phyloP scores from a whole-genome alignment of 2,113 vertebrate genomes.

The Labrus mixtus region DNA sequence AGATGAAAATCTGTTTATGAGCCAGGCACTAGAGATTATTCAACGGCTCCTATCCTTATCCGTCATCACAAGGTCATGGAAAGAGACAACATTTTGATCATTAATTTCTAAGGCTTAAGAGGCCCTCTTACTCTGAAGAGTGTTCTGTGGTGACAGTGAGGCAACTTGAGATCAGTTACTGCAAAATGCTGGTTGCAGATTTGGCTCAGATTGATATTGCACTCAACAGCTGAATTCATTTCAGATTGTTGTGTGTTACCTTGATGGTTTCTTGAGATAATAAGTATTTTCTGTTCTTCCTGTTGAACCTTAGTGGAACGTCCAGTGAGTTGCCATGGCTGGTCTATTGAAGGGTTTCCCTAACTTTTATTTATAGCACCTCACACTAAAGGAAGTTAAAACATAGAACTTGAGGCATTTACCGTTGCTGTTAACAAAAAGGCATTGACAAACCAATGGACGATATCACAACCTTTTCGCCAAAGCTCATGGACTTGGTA shows the following conservation, averaged over 20 bases:
- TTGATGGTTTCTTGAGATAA: not conserved
- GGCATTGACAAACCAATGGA: no score
- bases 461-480: no score
- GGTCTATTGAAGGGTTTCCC: not conserved
- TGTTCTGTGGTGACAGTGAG: slow-evolving; percentile 2
- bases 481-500: no score
- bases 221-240: slow-evolving; percentile 2
- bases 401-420: no score
- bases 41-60: not conserved
- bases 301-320: not conserved
- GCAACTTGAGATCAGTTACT: slow-evolving; percentile 10
- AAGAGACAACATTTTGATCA: not conserved
- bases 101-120: not conserved
- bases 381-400: not conserved
- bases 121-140: not conserved
- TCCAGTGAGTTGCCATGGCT: not conserved
- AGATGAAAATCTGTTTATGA: slow-evolving; percentile 3
- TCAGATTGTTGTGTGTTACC: not conserved
- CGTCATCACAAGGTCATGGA: not conserved
- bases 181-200: slow-evolving; percentile 16
- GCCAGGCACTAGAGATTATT: not conserved
- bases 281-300: slow-evolving; percentile 12
- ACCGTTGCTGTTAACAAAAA: no score
- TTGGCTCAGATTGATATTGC: slow-evolving; percentile 13
- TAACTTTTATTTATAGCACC: not conserved